Evolutionary conservation across 2,888 invertebrate species (phyloP), one percentile per base, ranked within the genome.

Genomic region (Epicampocera succincta): DNA sequence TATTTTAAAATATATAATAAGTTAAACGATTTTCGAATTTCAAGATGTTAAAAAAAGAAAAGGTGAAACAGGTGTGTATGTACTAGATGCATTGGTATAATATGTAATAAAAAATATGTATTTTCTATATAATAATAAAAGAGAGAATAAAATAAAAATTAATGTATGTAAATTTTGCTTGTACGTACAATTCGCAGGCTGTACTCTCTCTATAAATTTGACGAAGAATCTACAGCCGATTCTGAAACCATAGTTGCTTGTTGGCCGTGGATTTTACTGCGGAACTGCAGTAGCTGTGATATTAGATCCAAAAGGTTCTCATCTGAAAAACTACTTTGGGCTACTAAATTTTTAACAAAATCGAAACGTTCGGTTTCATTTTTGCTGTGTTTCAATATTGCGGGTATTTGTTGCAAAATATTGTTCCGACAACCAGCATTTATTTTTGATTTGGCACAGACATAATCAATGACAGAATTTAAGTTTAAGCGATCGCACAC

Each of bases 401-500:
- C 85, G 9, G 89, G 88, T 52, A 90, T 81, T 78, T 90, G 88
- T 42, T 87, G 85, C 40, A 90, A 79, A 11, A 90, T 76, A 42
- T 85, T 87, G 66, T 85, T 87, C 69, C 90, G 87, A 74, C 90
- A 89, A 46, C 83, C 85, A 11, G 80, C 85, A 84, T 88, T 90
- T 33, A 88, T 88, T 85, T 89, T 89, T 6, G 90, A 88, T 84
- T 91, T 90, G 81, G 88, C 90, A 40, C 87, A 89, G 6, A 91
- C 85, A 71, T 88, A 91, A 46, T 91, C 90, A 61, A 91, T 85
- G 50, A 91, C 87, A 0, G 90, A 88, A 84, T 87, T 88, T 50
- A 87, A 86, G 84, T 90, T 90, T n/a, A 91, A 86, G 8, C 89
- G 88, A 80, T 91, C 90, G 69, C 91, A 91, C n/a, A 91, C 90